Evolutionary conservation across 2,113 vertebrate genomes (phyloP), one percentile per base, ranked within the genome.

Genomic region (Psittacula cyanocephala): DNA sequence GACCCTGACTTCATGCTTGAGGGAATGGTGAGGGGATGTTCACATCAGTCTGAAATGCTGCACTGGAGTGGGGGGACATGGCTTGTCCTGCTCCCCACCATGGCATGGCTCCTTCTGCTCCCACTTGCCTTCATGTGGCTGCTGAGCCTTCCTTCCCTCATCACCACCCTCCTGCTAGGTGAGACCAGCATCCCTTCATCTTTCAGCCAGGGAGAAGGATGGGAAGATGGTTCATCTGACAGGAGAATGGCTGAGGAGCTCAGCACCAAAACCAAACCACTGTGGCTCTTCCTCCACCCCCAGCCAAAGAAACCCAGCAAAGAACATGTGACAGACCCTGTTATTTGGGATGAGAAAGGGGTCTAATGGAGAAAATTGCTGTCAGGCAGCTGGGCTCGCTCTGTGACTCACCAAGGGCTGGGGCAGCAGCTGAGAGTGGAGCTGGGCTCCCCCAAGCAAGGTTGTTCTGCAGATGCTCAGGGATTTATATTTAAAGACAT

Each of bases 1-100:
- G 79, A 37, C 39, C 67, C 35, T 22, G 60, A 25, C 35, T 44
- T 70, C 7, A 6, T 9, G 43, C 44, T n/a, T 27, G 44, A 71
- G 37, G 16, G 15, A 24, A 44, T 0, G 2, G 14, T 6, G 31
- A 76, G 20, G 13, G 27, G 43, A 62, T 5, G 6, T 24, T 81
- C 28, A 7, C 0, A 1, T 27, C 0, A 0, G 47, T 57, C 39
- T 2, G 0, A 78, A 53, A 92, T 28, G 25, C 46, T 46, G 9
- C 35, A 17, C 8, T 6, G 15, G 17, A 9, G 22, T 49, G 24
- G 27, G 18, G 5, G 29, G 7, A 46, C 25, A 6, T 2, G 20
- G 14, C 17, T 41, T 35, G 18, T 46, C n/a, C 62, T 69, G 53
- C 69, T 80, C 20, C 29, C 29, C 52, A 15, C 52, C 3, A 2